A percentile compares a stretch with the other conserved stretches of the same genome.
These are phyloP conservation scores for Acanthiza pusilla DNA, from an alignment of 2,797 vertebrate species.

Conservation along the genomic window DNA sequence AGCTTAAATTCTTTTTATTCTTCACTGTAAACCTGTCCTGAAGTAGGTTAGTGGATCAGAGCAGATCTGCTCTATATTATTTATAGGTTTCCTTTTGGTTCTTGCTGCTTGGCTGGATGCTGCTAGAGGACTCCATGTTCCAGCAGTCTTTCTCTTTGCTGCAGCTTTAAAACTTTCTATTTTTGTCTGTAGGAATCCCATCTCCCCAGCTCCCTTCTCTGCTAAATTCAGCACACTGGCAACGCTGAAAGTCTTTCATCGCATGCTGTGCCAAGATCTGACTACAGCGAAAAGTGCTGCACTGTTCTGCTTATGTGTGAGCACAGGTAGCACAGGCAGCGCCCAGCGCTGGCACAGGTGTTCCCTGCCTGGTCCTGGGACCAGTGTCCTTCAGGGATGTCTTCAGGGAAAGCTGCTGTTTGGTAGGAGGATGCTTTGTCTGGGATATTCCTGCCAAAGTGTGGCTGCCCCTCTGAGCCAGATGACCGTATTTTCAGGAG, in stretches of 20 bases:
- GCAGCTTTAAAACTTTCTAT: slow-evolving; percentile 44
- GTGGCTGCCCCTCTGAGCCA: background rate
- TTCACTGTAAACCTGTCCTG: slow-evolving; percentile 20
- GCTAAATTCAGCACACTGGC: background rate
- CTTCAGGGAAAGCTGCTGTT: background rate
- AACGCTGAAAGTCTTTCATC: background rate
- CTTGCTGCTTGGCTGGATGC: slow-evolving; percentile 42
- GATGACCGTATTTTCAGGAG: background rate
- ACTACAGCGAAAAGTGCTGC: fast-evolving
- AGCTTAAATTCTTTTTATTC: slow-evolving; percentile 18
- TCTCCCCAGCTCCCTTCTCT: slow-evolving; percentile 26
- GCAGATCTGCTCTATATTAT: slow-evolving; percentile 38
- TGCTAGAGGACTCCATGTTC: slow-evolving; percentile 37
- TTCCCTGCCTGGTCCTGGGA: background rate
- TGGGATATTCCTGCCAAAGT: background rate
- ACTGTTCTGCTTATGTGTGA: background rate
- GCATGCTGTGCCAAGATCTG: background rate
- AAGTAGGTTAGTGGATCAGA: slow-evolving; percentile 66
- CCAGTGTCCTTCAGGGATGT: background rate
- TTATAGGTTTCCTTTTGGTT: slow-evolving; percentile 40
- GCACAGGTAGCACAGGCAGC: background rate
- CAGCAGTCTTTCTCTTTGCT: slow-evolving; percentile 32
- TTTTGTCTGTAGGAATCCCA: slow-evolving; percentile 52
- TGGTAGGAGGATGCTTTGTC: background rate
- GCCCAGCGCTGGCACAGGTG: background rate